These are phyloP conservation scores for Eupithecia dodoneata DNA, from an alignment of 2,888 invertebrate genomes.

Conservation along the genomic window DNA sequence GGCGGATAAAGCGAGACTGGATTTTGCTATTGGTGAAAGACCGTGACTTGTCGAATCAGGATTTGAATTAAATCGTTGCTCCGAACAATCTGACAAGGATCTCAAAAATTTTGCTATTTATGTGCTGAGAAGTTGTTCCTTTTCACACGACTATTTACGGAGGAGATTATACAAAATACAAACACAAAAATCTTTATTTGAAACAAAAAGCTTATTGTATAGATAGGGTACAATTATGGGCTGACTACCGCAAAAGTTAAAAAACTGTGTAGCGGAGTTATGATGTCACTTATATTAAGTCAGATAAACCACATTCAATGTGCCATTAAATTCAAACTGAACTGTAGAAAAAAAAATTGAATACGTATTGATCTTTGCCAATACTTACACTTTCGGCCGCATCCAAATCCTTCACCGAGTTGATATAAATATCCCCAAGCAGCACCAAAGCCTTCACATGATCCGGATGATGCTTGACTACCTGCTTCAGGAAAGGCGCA, in stretches of 20 bases:
- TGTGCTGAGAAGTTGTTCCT: too few relatives aligned
- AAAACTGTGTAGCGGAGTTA: too few relatives aligned
- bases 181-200: too few relatives aligned
- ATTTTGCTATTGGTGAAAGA: too few relatives aligned
- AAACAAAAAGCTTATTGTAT: too few relatives aligned
- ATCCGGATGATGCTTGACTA: conserved; percentile 95
- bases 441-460: conserved; percentile 97
- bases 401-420: conserved; percentile 96
- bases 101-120: neutral
- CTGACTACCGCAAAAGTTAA: too few relatives aligned
- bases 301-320: neutral
- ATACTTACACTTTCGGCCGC: conserved; percentile 94
- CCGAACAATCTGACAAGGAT: neutral
- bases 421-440: conserved; percentile 97
- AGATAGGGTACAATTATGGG: too few relatives aligned
- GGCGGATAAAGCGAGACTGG: neutral
- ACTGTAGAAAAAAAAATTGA: neutral
- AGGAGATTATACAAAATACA: too few relatives aligned
- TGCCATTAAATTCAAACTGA: neutral
- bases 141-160: too few relatives aligned
- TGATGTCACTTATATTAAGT: neutral
- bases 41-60: too few relatives aligned
- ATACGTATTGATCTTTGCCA: neutral
- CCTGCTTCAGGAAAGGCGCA: conserved; percentile 94
- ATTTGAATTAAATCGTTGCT: too few relatives aligned